Conservation (phyloP, 2,113 vertebrate genomes). For the Paralichthys olivaceus region DNA sequence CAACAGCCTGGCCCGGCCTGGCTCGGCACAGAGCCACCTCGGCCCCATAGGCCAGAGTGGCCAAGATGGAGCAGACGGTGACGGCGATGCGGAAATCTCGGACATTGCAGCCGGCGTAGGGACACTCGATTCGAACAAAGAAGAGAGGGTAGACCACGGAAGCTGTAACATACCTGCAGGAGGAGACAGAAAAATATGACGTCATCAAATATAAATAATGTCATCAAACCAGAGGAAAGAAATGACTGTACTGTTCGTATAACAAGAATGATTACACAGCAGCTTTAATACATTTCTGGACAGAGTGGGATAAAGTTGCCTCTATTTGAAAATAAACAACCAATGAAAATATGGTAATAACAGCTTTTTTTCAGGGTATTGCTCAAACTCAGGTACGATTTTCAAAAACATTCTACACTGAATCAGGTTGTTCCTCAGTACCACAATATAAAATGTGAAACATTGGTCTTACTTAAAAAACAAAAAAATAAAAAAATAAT, state of each 20-base stretch:
- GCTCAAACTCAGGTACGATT: too few species aligned
- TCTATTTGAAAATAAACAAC: background rate
- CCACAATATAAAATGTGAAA: too few species aligned
- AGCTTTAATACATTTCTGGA: background rate
- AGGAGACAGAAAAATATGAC: background rate
- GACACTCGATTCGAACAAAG: conserved; percentile 85
- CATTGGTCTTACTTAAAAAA: too few species aligned
- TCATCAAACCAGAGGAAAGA: background rate
- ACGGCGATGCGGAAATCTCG: conserved; percentile 89
- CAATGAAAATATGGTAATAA: background rate
- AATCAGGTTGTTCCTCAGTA: too few species aligned
- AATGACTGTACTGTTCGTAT: background rate
- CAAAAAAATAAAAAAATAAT: too few species aligned
- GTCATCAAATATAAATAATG: background rate
- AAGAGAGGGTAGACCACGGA: conserved; percentile 90
- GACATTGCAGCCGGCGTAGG: conserved; percentile 82
- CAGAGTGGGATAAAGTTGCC: background rate
- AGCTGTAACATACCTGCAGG: conserved; percentile 80
- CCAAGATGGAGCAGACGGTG: conserved; percentile 86
- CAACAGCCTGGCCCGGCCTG: conserved; percentile 84
- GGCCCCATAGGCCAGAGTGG: conserved; percentile 78
- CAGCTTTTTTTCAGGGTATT: background rate
- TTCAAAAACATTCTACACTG: too few species aligned
- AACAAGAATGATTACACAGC: background rate
- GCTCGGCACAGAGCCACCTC: conserved; percentile 90